A percentile compares a stretch with the other conserved stretches of the same genome.
phyloP scores from a whole-genome alignment of 2,113 vertebrate species.

The Oncorhynchus keta region DNA sequence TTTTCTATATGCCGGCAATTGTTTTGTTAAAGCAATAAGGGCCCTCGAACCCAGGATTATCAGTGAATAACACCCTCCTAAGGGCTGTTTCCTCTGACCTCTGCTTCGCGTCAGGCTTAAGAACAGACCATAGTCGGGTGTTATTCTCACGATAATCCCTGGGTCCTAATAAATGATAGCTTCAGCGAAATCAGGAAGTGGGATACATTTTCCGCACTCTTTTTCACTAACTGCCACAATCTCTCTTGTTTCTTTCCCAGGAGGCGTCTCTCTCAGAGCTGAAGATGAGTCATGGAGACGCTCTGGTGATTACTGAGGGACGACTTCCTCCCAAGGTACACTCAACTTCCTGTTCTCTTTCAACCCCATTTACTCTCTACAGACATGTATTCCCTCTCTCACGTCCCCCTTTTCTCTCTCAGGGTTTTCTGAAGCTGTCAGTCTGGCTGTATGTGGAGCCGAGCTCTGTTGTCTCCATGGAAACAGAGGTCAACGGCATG shows the following conservation, averaged over 20 bases:
- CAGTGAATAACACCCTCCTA: no score
- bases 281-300: constrained; percentile 83
- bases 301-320: constrained; percentile 84
- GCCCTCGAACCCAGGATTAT: no score
- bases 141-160: no score
- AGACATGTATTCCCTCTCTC: not conserved
- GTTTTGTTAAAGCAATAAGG: no score
- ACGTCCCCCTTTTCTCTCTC: constrained; percentile 10
- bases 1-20: no score
- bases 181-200: no score
- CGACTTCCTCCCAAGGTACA: constrained; percentile 83
- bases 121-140: no score
- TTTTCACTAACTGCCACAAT: not conserved
- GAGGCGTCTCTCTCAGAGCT: constrained; percentile 82
- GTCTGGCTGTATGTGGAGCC: constrained; percentile 77
- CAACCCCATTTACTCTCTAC: not conserved
- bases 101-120: no score
- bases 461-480: not conserved
- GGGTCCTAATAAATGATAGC: no score
- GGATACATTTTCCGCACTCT: not conserved
- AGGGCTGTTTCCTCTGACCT: no score
- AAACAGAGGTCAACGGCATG: constrained; percentile 43
- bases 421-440: constrained; percentile 87
- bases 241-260: constrained; percentile 58
- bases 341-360: not conserved